A percentile compares a stretch with the other conserved stretches of the same genome.
Conservation (phyloP, 23 tunicate genomes). For the Styela clava region DNA sequence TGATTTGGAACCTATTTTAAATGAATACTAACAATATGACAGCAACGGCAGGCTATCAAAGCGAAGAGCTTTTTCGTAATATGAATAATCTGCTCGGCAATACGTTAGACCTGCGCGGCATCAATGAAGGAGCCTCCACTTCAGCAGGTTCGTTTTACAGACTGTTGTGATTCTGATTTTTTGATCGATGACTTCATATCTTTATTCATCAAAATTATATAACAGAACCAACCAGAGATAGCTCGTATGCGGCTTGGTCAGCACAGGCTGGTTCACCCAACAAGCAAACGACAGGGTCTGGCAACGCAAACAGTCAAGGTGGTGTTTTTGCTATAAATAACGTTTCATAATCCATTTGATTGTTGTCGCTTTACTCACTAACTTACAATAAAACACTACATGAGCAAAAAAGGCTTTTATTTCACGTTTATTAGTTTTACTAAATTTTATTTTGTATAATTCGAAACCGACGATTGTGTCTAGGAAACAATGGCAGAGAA, state of each 20-base stretch:
- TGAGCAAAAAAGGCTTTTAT: no score
- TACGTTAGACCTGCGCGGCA: constrained; percentile 84
- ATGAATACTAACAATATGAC: constrained; percentile 24
- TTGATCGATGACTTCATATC: neutral
- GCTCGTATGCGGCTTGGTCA: constrained; percentile 73
- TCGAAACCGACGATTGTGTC: no score
- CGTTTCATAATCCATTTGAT: no score
- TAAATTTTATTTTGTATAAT: no score
- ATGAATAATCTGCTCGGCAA: constrained; percentile 88
- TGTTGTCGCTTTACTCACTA: no score
- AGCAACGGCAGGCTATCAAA: constrained; percentile 46
- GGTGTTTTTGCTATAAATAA: no score
- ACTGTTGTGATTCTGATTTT: neutral
- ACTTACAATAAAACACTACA: no score
- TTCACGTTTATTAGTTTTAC: no score
- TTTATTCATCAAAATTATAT: neutral
- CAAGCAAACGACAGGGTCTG: no score
- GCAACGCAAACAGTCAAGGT: no score
- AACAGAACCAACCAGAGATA: neutral
- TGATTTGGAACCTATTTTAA: no score
- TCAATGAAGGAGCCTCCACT: constrained; percentile 41
- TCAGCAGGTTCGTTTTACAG: constrained; percentile 21
- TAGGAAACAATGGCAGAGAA: constrained; percentile 31
- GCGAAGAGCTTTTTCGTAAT: constrained; percentile 82
- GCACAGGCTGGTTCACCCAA: constrained; percentile 59